Base-by-base conservation (phyloP, 1,140 invertebrate genomes). In the Centruroides sculpturatus region DNA sequence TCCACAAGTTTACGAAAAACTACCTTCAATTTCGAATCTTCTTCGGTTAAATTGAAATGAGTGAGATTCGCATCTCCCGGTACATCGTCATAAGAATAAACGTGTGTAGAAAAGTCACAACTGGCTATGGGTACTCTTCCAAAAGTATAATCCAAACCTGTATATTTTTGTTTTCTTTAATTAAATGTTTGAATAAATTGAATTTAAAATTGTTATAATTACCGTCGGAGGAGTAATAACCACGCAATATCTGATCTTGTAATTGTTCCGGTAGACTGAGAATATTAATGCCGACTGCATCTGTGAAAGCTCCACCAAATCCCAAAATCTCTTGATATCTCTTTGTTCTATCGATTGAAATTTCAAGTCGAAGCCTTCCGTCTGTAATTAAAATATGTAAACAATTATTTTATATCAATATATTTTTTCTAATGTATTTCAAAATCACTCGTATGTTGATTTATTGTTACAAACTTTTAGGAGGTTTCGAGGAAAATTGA, bases 271-370 rank as follows among this genome's bases (percentile, higher is more conserved):
- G 76, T 10, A 91, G 73, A 5, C 72, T 80, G 2, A 75, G 75
- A 61, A 90, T 82, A 67, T 92, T 85, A n/a, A 89, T 82, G 1
- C 82, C 83, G 3, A 85, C 81, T 1, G 90, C 75, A 72, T 94
- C 92, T 0, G 90, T 94, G 63, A 92, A 88, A 2, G 90, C 85
- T n/a, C 86, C 89, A 0, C 91, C 91, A 71, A 90, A 93, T 0
- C 91, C 91, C 57, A 81, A 62, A 13, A 81, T 72, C n/a, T 64
- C 73, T 67, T 81, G 23, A 23, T 23, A 69, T 23, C 35, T 66
- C 12, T 65, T 35, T 35, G 50, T 61, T 23, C 47, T 35, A 52
- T 72, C 67, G 6, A 75, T 59, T 6, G 49, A 62, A 6, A 41
- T 41, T 41, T 41, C 41, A 0, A 41, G 5, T 41, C 8, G 41